Percentiles rank a stretch among this genome's conserved stretches.
These are phyloP conservation scores for Pogonophryne albipinna DNA, from an alignment of 2,797 vertebrate genomes.

Conservation along the genomic window DNA sequence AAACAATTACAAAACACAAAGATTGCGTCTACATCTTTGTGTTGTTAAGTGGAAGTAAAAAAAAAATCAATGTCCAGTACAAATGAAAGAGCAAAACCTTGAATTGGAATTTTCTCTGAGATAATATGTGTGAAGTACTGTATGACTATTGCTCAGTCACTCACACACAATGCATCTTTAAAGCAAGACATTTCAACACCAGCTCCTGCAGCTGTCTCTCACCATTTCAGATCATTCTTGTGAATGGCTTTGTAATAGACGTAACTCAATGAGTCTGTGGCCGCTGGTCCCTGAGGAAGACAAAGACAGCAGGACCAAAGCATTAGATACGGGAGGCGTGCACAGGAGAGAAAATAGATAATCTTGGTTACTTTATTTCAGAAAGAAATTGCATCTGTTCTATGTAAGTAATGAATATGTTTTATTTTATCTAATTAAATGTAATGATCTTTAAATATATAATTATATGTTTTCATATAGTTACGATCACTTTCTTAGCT, in stretches of 20 bases:
- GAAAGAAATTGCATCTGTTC: background rate
- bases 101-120: background rate
- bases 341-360: background rate
- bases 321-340: no score
- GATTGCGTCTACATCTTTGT: background rate
- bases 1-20: background rate
- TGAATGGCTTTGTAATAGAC: conserved; percentile 1
- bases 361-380: background rate
- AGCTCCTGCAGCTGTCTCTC: conserved; percentile 33
- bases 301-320: background rate
- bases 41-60: background rate
- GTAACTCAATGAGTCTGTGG: conserved; percentile 2
- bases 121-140: conserved; percentile 11
- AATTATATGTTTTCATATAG: no score
- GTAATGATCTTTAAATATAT: background rate
- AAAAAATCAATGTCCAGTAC: background rate
- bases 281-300: background rate
- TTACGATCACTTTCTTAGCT: background rate
- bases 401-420: background rate
- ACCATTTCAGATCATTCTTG: background rate
- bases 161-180: background rate
- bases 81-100: background rate
- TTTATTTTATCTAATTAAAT: background rate
- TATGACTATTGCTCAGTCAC: conserved; percentile 14
- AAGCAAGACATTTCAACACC: conserved; percentile 6